These are phyloP conservation scores for Heliconius congener DNA, from an alignment of 1,140 invertebrate species.

Conservation along the genomic window DNA sequence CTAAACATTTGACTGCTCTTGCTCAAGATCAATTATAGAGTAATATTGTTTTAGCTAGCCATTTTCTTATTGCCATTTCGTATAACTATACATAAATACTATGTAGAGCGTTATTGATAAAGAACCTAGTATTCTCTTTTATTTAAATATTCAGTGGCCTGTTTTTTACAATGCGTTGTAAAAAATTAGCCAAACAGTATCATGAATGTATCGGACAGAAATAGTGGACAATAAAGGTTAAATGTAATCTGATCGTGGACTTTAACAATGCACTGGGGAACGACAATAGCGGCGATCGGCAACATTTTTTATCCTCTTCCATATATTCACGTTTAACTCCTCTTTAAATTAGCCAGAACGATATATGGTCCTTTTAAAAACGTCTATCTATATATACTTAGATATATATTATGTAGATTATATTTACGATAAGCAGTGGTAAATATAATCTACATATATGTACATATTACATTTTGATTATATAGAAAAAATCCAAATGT, in stretches of 20 bases:
- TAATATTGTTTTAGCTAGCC: not conserved
- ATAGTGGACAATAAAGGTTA: slow-evolving; percentile 65
- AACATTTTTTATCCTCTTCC: slow-evolving; percentile 50
- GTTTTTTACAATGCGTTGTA: slow-evolving; percentile 26
- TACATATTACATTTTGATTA: not conserved
- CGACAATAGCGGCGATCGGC: slow-evolving; percentile 49
- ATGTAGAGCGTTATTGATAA: too few relatives aligned
- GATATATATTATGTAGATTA: not conserved
- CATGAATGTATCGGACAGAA: slow-evolving; percentile 41
- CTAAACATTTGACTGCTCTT: too few relatives aligned
- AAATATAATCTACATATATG: not conserved
- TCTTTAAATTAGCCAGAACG: slow-evolving; percentile 44
- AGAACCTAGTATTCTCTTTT: not conserved
- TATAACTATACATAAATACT: too few relatives aligned
- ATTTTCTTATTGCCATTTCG: not conserved
- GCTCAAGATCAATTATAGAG: too few relatives aligned
- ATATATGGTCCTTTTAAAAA: slow-evolving; percentile 24
- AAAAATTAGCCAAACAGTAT: slow-evolving; percentile 34
- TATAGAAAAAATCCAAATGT: not conserved
- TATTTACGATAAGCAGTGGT: not conserved
- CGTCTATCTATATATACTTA: not conserved
- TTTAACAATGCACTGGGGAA: slow-evolving; percentile 61
- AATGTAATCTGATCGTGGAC: slow-evolving; percentile 63
- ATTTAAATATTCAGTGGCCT: not conserved
- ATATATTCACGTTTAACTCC: slow-evolving; percentile 43